A percentile compares a stretch with the other conserved stretches of the same genome.
These are phyloP conservation scores for Mus minutoides DNA, from an alignment of 2,797 vertebrate genomes.

Conservation along the genomic window DNA sequence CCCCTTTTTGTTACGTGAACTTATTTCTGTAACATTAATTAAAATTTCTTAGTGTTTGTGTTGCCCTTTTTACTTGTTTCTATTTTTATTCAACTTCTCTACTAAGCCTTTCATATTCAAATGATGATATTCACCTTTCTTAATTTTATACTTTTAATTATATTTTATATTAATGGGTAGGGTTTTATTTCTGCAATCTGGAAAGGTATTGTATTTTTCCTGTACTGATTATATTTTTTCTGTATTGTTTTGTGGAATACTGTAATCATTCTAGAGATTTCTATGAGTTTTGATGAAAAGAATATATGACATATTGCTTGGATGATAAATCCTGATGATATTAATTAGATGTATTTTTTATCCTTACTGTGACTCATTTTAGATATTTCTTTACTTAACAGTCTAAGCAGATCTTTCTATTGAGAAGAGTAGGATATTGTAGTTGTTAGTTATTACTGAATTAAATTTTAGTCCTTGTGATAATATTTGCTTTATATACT, in stretches of 20 bases:
- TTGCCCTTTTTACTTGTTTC: background rate
- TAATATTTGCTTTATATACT: background rate
- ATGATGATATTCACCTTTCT: background rate
- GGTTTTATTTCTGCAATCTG: background rate
- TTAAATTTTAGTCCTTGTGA: background rate
- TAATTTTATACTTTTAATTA: background rate
- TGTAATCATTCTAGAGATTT: background rate
- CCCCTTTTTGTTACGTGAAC: background rate
- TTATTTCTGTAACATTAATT: background rate
- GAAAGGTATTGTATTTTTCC: background rate
- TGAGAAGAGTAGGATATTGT: background rate
- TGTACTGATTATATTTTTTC: background rate
- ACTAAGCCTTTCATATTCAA: no score
- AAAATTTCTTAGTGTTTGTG: background rate
- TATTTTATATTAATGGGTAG: background rate
- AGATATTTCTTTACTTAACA: background rate
- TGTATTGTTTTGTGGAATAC: background rate
- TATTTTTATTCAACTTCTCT: background rate
- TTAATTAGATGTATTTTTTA: background rate
- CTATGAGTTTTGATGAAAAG: background rate
- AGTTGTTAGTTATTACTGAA: background rate
- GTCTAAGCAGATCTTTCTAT: background rate
- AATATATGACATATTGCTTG: background rate
- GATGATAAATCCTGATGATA: background rate
- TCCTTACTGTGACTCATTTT: background rate